Base-by-base conservation (phyloP, 2,113 vertebrate genomes). In the Brachyistius frenatus region DNA sequence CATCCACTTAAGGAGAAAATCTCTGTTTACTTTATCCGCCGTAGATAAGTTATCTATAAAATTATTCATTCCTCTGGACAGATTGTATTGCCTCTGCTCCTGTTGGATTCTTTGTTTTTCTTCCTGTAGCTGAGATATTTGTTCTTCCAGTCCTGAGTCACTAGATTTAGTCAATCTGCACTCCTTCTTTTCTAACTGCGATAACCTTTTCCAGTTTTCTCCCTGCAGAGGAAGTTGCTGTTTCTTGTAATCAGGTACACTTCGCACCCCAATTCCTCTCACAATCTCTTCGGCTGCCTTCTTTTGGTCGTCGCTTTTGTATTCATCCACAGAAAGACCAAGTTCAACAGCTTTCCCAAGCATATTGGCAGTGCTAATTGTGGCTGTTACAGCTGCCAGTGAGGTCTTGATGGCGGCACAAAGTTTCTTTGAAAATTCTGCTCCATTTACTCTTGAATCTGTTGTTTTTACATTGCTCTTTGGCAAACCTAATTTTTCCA, bases 1-100 rank as follows among this genome's bases (percentile, higher is more conserved):
- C 73, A 92, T 23, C 86, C 84, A 91, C 39, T 88, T 88, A 0
- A 93, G 68, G 23, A 91, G 92, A 33, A 66, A 77, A 33, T 44
- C 44, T 53, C 72, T 76, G 16, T 75, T 6, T 5, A 85, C 71
- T 73, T 36, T 87, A 30, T 88, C 67, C 9, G 10, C 31, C 7
- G 0, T 32, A 0, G 56, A 75, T 5, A 93, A 1, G 1, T 32
- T 6, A 0, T 39, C 33, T 49, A 90, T 86, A 3, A 93, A 91
- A 23, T 2, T 39, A 1, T 54, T n/a, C 76, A 93, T 89, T 0
- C 2, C 67, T 15, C 1, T 15, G 0, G 73, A 74, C 0, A 73
- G 2, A 6, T 52, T 64, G 0, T 46, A 30, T 9, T 52, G 46
- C 0, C 7, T 10, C 56, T 69, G 90, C 0, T 5, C 0, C 2